phyloP scores from a whole-genome alignment of 2,888 invertebrate genomes.

The Pelosia muscerda region DNA sequence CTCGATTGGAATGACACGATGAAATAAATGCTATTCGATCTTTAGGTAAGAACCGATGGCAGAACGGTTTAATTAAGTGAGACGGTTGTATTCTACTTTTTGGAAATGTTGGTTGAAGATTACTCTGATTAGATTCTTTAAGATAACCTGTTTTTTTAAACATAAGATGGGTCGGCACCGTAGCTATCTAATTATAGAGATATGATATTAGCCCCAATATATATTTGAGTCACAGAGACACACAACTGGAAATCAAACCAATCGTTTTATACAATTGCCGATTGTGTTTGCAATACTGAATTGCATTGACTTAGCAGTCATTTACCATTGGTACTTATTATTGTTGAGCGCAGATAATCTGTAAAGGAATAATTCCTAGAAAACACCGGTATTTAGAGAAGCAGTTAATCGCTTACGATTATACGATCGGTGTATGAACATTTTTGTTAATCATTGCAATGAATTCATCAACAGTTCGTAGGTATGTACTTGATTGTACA shows the following conservation, averaged over 20 bases:
- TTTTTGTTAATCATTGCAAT: neutral
- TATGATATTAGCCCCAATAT: neutral
- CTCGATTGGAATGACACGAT: conserved; percentile 3
- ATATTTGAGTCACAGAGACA: too few species aligned
- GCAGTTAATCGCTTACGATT: neutral
- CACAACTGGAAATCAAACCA: too few species aligned
- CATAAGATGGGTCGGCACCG: neutral
- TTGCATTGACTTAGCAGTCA: too few species aligned
- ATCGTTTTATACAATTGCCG: too few species aligned
- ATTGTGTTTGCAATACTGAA: too few species aligned
- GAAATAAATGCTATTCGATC: conserved; percentile 16
- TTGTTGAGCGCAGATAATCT: too few species aligned
- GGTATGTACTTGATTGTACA: neutral
- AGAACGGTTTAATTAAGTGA: neutral
- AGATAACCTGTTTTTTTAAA: neutral
- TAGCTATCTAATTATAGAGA: neutral
- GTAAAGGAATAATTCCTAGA: too few species aligned
- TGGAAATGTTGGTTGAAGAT: neutral
- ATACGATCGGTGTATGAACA: neutral
- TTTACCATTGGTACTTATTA: too few species aligned
- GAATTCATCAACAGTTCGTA: neutral
- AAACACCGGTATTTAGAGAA: neutral
- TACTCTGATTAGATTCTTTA: neutral
- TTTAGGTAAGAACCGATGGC: neutral
- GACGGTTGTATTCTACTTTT: neutral